Evolutionary conservation across 1,140 invertebrate species (phyloP).

Genomic region (Camponotus floridanus): DNA sequence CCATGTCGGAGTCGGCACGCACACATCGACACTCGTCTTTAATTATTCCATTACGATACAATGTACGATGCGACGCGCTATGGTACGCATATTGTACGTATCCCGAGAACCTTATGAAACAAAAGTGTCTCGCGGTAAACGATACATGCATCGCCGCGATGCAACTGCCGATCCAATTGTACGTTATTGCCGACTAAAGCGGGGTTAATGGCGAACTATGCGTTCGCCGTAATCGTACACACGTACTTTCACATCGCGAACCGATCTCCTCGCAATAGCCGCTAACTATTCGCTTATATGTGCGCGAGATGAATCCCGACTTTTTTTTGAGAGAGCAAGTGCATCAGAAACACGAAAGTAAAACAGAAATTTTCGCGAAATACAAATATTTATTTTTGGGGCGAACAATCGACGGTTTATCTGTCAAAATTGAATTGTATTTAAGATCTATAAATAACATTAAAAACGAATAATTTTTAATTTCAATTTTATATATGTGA

Average conservation of each 20-base stretch:
- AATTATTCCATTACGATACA: constrained; percentile 55
- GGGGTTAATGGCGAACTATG: constrained; percentile 79
- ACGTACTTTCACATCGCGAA: constrained; percentile 72
- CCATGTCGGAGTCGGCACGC: not conserved
- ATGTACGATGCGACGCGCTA: not conserved
- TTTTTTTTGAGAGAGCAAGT: not conserved
- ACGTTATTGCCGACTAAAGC: constrained; percentile 75
- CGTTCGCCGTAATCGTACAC: constrained; percentile 74
- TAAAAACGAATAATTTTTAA: not conserved
- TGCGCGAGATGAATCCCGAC: not conserved
- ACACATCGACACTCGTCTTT: not conserved
- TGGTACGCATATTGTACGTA: not conserved
- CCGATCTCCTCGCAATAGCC: constrained; percentile 64
- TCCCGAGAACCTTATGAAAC: constrained; percentile 21
- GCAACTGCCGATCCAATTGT: constrained; percentile 75
- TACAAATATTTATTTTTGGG: not conserved
- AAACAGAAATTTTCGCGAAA: not conserved
- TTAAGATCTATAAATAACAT: not conserved
- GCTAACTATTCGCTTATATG: constrained; percentile 31
- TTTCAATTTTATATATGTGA: not conserved
- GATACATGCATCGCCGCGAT: constrained; percentile 32
- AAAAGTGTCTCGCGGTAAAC: constrained; percentile 29
- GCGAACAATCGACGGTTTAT: not conserved
- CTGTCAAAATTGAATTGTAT: not conserved
- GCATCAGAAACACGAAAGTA: not conserved